Percentiles rank a stretch among this genome's conserved stretches.
Conservation (phyloP, 2,888 invertebrate species). For the Lithophane semibrunnea region DNA sequence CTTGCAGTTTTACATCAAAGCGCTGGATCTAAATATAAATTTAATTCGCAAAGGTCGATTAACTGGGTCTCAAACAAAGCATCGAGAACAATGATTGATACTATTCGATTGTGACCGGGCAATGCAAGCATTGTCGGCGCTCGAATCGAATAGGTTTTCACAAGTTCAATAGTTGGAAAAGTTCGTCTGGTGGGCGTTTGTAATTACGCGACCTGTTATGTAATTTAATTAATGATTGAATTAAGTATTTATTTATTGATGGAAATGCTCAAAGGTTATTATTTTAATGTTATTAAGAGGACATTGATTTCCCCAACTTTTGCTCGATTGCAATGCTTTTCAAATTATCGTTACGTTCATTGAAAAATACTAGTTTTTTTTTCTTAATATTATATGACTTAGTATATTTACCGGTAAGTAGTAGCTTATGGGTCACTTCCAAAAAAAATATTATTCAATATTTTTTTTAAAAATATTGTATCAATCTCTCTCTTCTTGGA, state of each 20-base stretch:
- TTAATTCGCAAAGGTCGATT: constrained; percentile 59
- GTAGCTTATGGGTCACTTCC: not conserved
- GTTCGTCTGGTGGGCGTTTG: constrained; percentile 39
- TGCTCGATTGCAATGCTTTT: not conserved
- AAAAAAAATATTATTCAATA: too few relatives aligned
- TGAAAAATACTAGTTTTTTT: not conserved
- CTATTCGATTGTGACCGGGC: constrained; percentile 53
- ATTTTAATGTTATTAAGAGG: not conserved
- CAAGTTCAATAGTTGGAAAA: constrained; percentile 57
- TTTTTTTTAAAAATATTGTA: too few relatives aligned
- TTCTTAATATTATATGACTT: not conserved
- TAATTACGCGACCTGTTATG: constrained; percentile 57
- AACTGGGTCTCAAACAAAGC: constrained; percentile 56
- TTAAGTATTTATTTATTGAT: constrained; percentile 46
- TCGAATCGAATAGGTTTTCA: constrained; percentile 63
- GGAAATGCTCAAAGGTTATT: not conserved
- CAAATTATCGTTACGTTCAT: not conserved
- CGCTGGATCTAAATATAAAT: constrained; percentile 48
- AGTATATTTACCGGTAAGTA: not conserved
- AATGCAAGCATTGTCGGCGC: constrained; percentile 48
- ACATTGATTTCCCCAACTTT: not conserved
- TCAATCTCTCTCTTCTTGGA: not conserved
- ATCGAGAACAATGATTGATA: constrained; percentile 58
- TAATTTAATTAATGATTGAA: constrained; percentile 42
- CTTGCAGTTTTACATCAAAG: constrained; percentile 33